Base-by-base conservation (phyloP, 2,797 vertebrate genomes). In the Lerista edwardsae region DNA sequence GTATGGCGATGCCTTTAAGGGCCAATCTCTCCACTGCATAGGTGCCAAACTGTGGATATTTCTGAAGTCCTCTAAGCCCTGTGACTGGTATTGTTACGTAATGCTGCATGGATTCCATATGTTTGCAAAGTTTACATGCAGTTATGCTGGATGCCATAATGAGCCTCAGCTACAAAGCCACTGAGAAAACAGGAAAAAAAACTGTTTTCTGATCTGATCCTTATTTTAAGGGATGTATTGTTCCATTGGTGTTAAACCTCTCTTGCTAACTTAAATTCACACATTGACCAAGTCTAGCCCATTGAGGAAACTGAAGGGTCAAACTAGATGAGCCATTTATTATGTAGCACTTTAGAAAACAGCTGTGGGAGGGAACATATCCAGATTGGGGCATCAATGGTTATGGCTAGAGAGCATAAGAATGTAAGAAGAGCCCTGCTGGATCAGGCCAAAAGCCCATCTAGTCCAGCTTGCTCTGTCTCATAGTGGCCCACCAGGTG, bases 1-100 rank as follows among this genome's bases (percentile, higher is more conserved):
- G 97, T 99, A 65, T 98, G 98, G 98, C 96, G 96, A 86, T 98
- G 98, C 85, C 96, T 98, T 57, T 98, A 92, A 98, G 15, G 51
- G 55, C 90, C 86, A 79, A 23, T 7, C 62, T 79, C 55, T 67
- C 3, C 2, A 23, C 39, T n/a, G 36, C 82, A 83, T 34, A 78
- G 80, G 84, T 75, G 51, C 17, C 17, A 83, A 84, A 90, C 87
- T 17, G 34, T 2, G 83, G 75, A 3, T 9, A 51, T 79, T 64
- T 8, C 1, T 0, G 29, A 78, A 31, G 3, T n/a, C 75, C 86
- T 85, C 86, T 79, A 1, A 3, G 80, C 62, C 83, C 0, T 0
- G 84, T 94, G 93, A 92, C 95, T 86, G 91, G 84, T 44, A 21
- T 4, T 87, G 85, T 84, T 74, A 34, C 0, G 1, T 86, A 12